Conservation (phyloP, 1,140 invertebrate species). For the Melipona quadrifasciata region DNA sequence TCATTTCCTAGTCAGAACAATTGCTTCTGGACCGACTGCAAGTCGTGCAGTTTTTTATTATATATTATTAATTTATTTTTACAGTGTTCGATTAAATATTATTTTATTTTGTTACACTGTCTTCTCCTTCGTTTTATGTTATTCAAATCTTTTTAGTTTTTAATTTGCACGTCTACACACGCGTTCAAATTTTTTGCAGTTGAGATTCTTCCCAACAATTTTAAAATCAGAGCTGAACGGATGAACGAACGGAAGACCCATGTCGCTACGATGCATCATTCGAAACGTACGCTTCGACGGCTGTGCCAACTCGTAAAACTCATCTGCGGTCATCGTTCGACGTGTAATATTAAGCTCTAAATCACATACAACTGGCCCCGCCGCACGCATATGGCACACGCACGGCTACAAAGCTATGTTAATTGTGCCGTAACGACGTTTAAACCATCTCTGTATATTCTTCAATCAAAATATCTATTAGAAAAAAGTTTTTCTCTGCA, state of each 20-base stretch:
- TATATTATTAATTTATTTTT: no score
- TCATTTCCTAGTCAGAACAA: no score
- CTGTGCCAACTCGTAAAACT: constrained; percentile 78
- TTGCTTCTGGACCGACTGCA: no score
- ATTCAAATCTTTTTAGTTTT: not conserved
- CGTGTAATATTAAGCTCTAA: constrained; percentile 43
- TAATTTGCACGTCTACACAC: not conserved
- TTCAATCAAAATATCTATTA: no score
- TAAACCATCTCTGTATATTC: not conserved
- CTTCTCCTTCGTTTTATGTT: no score
- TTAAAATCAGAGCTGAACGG: not conserved
- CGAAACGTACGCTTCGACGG: constrained; percentile 68
- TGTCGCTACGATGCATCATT: constrained; percentile 69
- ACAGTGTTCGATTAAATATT: no score
- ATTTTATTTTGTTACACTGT: no score
- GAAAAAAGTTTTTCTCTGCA: no score
- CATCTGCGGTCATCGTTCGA: constrained; percentile 76
- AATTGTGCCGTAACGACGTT: not conserved
- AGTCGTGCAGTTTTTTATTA: no score
- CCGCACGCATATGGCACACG: constrained; percentile 22
- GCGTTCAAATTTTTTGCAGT: not conserved
- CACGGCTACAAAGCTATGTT: not conserved
- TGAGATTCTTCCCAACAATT: fast-evolving
- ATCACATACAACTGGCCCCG: constrained; percentile 21
- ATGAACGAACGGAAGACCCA: not conserved